A percentile compares a stretch with the other conserved stretches of the same genome.
These are phyloP conservation scores for Melanostoma mellinum DNA, from an alignment of 2,888 invertebrate genomes.

Conservation along the genomic window DNA sequence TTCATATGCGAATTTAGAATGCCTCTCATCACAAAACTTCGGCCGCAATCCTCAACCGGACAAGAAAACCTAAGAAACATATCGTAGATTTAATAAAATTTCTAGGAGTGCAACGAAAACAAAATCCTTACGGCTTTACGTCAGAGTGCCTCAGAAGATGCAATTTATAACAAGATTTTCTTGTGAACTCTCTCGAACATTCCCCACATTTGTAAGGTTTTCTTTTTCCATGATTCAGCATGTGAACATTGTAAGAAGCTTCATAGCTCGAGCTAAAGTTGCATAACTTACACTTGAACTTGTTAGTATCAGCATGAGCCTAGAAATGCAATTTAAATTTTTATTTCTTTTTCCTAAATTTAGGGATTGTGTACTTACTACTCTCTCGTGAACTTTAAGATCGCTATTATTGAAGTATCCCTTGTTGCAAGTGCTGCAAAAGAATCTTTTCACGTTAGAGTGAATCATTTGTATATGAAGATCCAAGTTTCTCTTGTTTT, in stretches of 20 bases:
- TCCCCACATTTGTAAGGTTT: slow-evolving; percentile 77
- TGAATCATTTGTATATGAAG: slow-evolving; percentile 79
- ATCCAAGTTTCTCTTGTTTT: slow-evolving; percentile 77
- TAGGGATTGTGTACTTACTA: slow-evolving; percentile 63
- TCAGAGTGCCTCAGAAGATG: slow-evolving; percentile 78
- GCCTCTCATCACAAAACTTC: slow-evolving; percentile 54
- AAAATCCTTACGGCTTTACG: slow-evolving; percentile 74
- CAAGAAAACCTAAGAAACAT: slow-evolving; percentile 36
- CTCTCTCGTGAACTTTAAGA: slow-evolving; percentile 77
- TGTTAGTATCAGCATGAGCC: slow-evolving; percentile 75
- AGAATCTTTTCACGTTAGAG: slow-evolving; percentile 77
- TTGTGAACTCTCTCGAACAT: slow-evolving; percentile 78
- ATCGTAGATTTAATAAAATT: not conserved
- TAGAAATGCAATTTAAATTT: not conserved
- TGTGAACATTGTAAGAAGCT: slow-evolving; percentile 78
- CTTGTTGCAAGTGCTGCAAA: slow-evolving; percentile 78
- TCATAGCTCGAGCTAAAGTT: slow-evolving; percentile 78
- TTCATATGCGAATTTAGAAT: slow-evolving; percentile 57
- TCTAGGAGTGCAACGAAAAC: not conserved
- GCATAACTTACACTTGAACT: slow-evolving; percentile 77
- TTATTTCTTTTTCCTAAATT: not conserved
- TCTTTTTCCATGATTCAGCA: slow-evolving; percentile 77
- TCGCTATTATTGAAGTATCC: slow-evolving; percentile 80
- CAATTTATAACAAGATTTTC: slow-evolving; percentile 76
- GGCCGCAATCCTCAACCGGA: slow-evolving; percentile 40